These are phyloP conservation scores for Phyllotreta striolata DNA, from an alignment of 2,888 invertebrate genomes.

Conservation along the genomic window DNA sequence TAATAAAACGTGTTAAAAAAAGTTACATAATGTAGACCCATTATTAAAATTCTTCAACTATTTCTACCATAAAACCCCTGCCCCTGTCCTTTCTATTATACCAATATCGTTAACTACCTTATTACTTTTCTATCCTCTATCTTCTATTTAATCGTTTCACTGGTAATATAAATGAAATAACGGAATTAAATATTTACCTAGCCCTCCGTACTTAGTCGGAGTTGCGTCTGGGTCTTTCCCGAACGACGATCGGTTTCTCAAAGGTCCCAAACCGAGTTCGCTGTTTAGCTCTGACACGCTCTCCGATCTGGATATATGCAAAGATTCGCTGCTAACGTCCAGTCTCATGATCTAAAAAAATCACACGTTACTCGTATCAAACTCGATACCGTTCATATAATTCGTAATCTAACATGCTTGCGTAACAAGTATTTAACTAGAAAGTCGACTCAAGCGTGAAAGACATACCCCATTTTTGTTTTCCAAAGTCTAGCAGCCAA, in stretches of 20 bases:
- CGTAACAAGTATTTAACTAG: not conserved
- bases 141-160: not conserved
- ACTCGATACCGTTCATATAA: not conserved
- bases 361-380: too few species aligned
- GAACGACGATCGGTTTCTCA: slow-evolving; percentile 56
- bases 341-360: slow-evolving; percentile 76
- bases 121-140: slow-evolving; percentile 15
- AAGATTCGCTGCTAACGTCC: slow-evolving; percentile 81
- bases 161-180: slow-evolving; percentile 8
- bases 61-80: too few species aligned
- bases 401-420: not conserved
- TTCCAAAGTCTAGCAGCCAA: slow-evolving; percentile 71
- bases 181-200: slow-evolving; percentile 66
- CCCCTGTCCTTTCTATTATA: slow-evolving; percentile 8
- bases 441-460: not conserved
- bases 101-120: slow-evolving; percentile 14
- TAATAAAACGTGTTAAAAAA: too few species aligned
- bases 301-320: slow-evolving; percentile 81
- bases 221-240: slow-evolving; percentile 64
- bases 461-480: slow-evolving; percentile 72
- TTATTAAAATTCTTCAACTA: too few species aligned
- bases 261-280: slow-evolving; percentile 60
- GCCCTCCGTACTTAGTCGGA: slow-evolving; percentile 80
- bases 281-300: slow-evolving; percentile 85
- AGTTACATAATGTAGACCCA: too few species aligned